Conservation (phyloP, 2,888 invertebrate genomes). For the Lasioglossum leucozonium region DNA sequence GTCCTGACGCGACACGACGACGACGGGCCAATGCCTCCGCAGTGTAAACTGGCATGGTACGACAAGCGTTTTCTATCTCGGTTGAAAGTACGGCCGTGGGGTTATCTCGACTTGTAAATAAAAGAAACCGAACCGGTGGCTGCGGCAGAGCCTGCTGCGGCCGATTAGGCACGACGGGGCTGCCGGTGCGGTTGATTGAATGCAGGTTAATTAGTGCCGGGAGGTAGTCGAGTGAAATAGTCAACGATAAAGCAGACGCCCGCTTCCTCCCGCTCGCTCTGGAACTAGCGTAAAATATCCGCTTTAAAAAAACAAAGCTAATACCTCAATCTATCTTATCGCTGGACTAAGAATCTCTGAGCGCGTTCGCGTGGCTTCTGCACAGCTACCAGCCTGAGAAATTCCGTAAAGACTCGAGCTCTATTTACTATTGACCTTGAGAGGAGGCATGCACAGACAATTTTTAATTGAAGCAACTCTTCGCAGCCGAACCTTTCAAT, state of each 20-base stretch:
- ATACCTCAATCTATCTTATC: neutral
- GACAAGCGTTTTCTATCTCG: conserved; percentile 5
- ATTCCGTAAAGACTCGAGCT: too few species aligned
- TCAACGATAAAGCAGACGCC: conserved; percentile 8
- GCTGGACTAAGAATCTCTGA: too few species aligned
- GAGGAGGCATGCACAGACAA: too few species aligned
- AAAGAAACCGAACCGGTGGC: neutral
- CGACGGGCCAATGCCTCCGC: conserved; percentile 35
- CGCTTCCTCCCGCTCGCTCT: neutral
- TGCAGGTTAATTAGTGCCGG: neutral
- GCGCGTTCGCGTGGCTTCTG: too few species aligned
- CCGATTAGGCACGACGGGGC: neutral
- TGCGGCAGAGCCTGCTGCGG: neutral
- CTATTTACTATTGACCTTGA: too few species aligned
- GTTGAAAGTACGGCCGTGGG: neutral
- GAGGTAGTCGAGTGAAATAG: neutral
- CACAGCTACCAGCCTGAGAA: too few species aligned
- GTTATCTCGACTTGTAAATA: neutral
- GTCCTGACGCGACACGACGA: conserved; percentile 42
- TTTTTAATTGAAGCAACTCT: too few species aligned
- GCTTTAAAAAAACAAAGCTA: neutral
- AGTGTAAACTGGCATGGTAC: conserved; percentile 18
- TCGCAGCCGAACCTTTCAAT: neutral
- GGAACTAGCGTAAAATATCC: neutral
- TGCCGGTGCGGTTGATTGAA: neutral